Base-by-base conservation (phyloP, 2,888 invertebrate genomes). In the Plagodis dolabraria region DNA sequence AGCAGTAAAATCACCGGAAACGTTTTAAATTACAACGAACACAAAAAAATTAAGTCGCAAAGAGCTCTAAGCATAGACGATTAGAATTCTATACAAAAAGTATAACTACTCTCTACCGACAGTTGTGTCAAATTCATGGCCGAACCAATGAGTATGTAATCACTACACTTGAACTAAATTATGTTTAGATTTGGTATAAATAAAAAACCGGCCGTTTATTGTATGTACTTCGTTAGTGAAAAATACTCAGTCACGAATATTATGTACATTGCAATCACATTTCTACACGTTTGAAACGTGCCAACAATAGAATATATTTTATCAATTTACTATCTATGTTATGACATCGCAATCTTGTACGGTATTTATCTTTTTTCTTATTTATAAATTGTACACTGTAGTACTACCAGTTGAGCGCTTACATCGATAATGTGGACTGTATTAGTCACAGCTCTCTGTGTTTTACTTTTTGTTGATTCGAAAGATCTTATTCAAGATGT, bases 341-440 rank as follows among this genome's bases (percentile, higher is more conserved):
- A 66, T 55, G 59, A 63, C 51, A 63, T 54, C 54, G 42, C 67
- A 74, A 71, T 77, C 76, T 75, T 70, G 72, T 51, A 66, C 61
- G 48, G 61, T 34, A 49, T 55, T 52, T 56, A 53, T 56, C 46
- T 38, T 33, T 38, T 60, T 53, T 49, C 53, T 56, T 60, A 56
- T 42, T 56, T 49, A 56, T 49, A 60, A 46, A 52, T n/a, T 47
- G 34, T 49, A 45, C 36, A 22, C 44, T 36, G 9, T 1, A 40
- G 2, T 8, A 33, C 44, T 12, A 50, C 22, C 57, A 68, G 60
- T 68, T 45, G 35, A 42, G 7, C 36, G 33, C 47, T 47, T 51
- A 53, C 54, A 42, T 42, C 22, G 35, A 57, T 5, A 33, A 85
- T 85, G 85, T 80, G 75, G 79, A 68, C 69, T 53, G 54, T 42